Conservation (phyloP, 2,888 invertebrate species). For the Eurytoma adleriae region DNA sequence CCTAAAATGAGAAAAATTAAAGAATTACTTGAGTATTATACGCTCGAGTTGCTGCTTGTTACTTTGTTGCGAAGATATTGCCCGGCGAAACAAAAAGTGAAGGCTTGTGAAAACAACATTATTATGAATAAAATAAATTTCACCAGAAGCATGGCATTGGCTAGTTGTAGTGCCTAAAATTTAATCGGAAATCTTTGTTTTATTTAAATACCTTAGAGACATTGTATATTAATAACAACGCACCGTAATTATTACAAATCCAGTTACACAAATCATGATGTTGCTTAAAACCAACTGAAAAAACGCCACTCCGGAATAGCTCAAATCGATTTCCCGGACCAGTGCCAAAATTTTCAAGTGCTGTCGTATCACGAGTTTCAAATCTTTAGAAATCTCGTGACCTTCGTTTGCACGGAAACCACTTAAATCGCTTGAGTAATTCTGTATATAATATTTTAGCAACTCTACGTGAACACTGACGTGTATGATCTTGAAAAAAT, state of each 20-base stretch:
- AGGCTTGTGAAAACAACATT: constrained; percentile 49
- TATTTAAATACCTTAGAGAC: not conserved
- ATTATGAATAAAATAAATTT: constrained; percentile 57
- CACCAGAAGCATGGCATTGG: constrained; percentile 31
- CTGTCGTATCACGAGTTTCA: not conserved
- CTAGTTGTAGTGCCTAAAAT: constrained; percentile 50
- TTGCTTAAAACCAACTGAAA: constrained; percentile 33
- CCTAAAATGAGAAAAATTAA: constrained; percentile 20
- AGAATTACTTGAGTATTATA: not conserved
- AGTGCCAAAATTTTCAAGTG: constrained; percentile 29
- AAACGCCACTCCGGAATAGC: constrained; percentile 14
- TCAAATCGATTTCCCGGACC: constrained; percentile 10
- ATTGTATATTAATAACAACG: not conserved
- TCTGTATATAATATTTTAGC: constrained; percentile 3
- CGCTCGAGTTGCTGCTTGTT: not conserved
- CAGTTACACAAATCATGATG: constrained; percentile 37
- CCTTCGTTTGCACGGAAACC: not conserved
- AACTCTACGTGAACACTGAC: constrained; percentile 15
- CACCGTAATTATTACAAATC: constrained; percentile 41
- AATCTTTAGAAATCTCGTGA: not conserved
- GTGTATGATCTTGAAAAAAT: constrained; percentile 22
- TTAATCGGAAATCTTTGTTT: not conserved
- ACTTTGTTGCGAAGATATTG: constrained; percentile 62
- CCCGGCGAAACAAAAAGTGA: constrained; percentile 61
- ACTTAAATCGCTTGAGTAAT: not conserved